Percentiles rank a stretch among this genome's conserved stretches.
These are phyloP conservation scores for Enteromius argenteus DNA, from an alignment of 2,797 vertebrate genomes.

Conservation along the genomic window DNA sequence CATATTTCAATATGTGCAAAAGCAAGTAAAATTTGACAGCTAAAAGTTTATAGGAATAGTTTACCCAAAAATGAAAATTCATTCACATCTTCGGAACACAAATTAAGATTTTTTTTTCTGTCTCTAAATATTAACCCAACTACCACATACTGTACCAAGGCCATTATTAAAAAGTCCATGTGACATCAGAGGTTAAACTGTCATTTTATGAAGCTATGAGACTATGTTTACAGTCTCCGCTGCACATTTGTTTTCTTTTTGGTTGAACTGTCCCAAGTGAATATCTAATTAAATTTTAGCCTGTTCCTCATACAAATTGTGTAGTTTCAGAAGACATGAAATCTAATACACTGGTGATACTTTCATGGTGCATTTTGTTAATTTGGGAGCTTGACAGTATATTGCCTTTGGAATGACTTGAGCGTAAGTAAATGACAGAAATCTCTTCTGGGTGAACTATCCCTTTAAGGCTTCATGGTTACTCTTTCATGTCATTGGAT, in stretches of 20 bases:
- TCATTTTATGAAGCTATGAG: too few relatives aligned
- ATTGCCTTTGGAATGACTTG: not conserved
- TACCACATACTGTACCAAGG: too few relatives aligned
- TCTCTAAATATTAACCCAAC: not conserved
- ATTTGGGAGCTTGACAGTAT: not conserved
- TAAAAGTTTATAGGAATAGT: not conserved
- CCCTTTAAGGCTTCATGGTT: constrained; percentile 13
- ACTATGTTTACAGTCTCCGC: too few relatives aligned
- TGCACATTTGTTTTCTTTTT: not conserved
- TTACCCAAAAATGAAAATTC: not conserved
- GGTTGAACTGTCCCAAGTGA: not conserved
- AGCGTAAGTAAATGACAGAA: not conserved
- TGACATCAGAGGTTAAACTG: too few relatives aligned
- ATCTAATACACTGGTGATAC: not conserved
- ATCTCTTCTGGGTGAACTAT: not conserved
- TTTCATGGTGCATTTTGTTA: not conserved
- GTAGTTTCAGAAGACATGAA: not conserved
- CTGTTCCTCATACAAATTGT: not conserved
- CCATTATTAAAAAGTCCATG: not conserved
- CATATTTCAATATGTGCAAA: not conserved
- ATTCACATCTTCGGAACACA: not conserved
- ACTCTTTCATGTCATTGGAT: constrained; percentile 2
- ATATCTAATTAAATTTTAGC: not conserved
- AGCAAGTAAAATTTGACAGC: not conserved
- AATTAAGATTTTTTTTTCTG: not conserved